phyloP scores from a whole-genome alignment of 1,140 invertebrate species.

The Forficula auricularia region DNA sequence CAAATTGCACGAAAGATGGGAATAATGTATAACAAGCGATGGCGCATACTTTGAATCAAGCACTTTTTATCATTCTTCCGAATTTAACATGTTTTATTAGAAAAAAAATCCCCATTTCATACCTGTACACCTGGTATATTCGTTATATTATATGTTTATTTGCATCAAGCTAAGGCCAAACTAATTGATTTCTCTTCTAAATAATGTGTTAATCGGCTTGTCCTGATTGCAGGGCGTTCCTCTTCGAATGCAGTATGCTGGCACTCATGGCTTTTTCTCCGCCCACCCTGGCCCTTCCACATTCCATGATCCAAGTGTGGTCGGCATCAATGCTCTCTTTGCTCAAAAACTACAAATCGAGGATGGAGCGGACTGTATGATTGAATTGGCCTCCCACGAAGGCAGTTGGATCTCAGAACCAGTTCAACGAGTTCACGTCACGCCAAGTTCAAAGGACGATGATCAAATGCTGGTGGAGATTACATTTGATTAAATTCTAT shows the following conservation, averaged over 20 bases:
- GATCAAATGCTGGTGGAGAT: slow-evolving; percentile 32
- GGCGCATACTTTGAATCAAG: no score
- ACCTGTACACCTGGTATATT: no score
- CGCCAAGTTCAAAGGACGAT: slow-evolving; percentile 31
- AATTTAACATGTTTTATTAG: no score
- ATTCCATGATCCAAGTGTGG: slow-evolving; percentile 4
- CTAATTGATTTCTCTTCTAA: no score
- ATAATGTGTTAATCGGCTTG: no score
- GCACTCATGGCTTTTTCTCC: slow-evolving; percentile 21
- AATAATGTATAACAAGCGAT: no score
- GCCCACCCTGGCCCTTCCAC: slow-evolving; percentile 14
- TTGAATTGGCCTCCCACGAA: slow-evolving; percentile 13
- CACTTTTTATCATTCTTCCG: no score
- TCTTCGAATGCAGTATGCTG: slow-evolving; percentile 18
- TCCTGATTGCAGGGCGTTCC: slow-evolving; percentile 21
- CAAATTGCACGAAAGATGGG: no score
- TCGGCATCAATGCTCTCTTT: slow-evolving; percentile 25
- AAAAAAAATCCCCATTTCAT: no score
- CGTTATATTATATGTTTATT: no score
- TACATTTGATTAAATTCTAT: no score
- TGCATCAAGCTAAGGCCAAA: no score
- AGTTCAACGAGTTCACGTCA: slow-evolving; percentile 20
- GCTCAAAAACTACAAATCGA: slow-evolving; percentile 23
- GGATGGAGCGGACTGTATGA: slow-evolving; percentile 22
- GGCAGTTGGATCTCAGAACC: slow-evolving; percentile 11